Evolutionary conservation across 1,140 invertebrate species (phyloP), one percentile per base, ranked within the genome.

Genomic region (Apocrypta bakeri): DNA sequence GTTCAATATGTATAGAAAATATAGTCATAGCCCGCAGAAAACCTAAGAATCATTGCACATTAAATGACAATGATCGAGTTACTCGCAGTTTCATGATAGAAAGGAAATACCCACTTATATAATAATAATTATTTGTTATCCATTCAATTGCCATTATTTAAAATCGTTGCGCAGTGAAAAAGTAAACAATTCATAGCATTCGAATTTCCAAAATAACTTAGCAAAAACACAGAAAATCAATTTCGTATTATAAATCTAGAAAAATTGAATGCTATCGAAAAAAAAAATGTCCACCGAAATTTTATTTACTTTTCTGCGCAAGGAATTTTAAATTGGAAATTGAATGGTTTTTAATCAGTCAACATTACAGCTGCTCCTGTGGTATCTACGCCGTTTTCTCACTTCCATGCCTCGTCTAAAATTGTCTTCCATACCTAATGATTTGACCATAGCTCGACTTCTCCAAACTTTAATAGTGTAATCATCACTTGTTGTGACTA

Each of bases 401-500:
- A 92, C 90, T 86, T 92, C 91, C 82, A 90, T 87, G n/a, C 91
- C 91, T 72, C 86, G 88, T 66, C 78, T 79, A 74, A 86, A 91
- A 11, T 82, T 80, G 40, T 88, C 69, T 84, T 91, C 90, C 1
- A 92, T 87, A 14, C 87, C 88, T 25, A 93, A 84, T 61, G 90
- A 79, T 81, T 91, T 91, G 0, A 93, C 91, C 90, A 92, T 91
- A 8, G 91, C 88, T 76, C 91, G 90, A 81, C 94, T 94, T 25
- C 94, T 88, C 94, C 95, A 96, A 72, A 97, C 93, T 92, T 96
- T 97, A 63, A 98, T 94, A 17, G 94, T 95, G 86, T 94, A 94
- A 90, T 98, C 97, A 90, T 98, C 97, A 84, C 96, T 97, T 12
- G 96, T 96, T n/a, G 97, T 97, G 1, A 98, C 94, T 27, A 98